Base-by-base conservation (phyloP, 1,140 invertebrate species). In the Solen grandis region DNA sequence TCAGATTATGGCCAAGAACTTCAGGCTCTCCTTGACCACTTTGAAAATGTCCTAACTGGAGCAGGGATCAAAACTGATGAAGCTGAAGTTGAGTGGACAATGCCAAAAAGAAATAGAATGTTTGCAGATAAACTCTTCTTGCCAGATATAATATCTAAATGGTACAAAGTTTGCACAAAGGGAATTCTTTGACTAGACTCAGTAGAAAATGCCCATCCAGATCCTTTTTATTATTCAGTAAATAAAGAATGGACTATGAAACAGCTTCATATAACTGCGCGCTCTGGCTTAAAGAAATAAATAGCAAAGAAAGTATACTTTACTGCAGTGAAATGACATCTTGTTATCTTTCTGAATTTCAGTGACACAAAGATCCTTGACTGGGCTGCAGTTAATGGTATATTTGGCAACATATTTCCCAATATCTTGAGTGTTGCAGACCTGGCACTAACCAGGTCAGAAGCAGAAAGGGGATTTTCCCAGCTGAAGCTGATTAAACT, bases 401-500 rank as follows among this genome's bases (percentile, higher is more conserved):
- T 3, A 8, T 36, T 36, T 63, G 31, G 33, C 16, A 55, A 55
- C 22, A 10, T 19, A 35, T 60, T 33, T 25, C 70, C 54, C 19
- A 73, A 73, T 50, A 57, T 73, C 19, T 57, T 73, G 3, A 22
- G 14, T 13, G 19, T 73, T 4, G 25, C 60, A 36, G 70, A 73
- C 29, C 22, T 73, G 13, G 27, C 60, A 1, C 13, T 73, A 19
- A 73, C 70, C n/a, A 59, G 59, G 33, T 59, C n/a, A 5, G 54
- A 73, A 29, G 70, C 70, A 2, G 70, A 73, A 36, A 60, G 54
- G 22, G 70, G 70, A 59, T 73, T 73, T 41, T 60, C 54, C 3
- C 70, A 73, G 41, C 19, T 73, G 29, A 72, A 72, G 29, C 31
- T 72, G 5, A 72, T 72, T n/a, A 73, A 60, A 73, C 55, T 73